A percentile compares a stretch with the other conserved stretches of the same genome.
phyloP scores from a whole-genome alignment of 2,888 invertebrate species.

The Cheilosia impressa region DNA sequence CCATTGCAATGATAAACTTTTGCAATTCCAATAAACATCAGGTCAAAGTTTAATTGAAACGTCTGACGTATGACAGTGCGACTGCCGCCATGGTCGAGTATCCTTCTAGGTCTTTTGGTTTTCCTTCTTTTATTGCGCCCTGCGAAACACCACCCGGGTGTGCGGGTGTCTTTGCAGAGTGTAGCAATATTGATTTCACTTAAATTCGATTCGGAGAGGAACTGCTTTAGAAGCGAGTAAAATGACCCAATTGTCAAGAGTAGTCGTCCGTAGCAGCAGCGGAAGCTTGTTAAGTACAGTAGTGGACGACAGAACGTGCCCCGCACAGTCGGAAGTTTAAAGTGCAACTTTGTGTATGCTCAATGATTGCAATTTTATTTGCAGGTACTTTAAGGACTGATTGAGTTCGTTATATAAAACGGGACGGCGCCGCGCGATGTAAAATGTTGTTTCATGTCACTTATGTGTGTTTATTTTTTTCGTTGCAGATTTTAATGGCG shows the following conservation, averaged over 20 bases:
- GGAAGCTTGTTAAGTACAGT: conserved; percentile 44
- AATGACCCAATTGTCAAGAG: conserved; percentile 65
- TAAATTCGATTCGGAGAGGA: conserved; percentile 16
- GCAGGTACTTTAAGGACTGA: conserved; percentile 13
- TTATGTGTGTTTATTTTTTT: not conserved
- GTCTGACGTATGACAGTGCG: conserved; percentile 45
- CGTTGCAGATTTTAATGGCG: conserved; percentile 94
- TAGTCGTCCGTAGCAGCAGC: conserved; percentile 35
- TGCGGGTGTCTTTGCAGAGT: not conserved
- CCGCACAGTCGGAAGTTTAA: conserved; percentile 22
- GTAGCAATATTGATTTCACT: conserved; percentile 56
- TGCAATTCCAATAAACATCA: conserved; percentile 71
- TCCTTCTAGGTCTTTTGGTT: conserved; percentile 35
- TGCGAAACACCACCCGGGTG: too few species aligned
- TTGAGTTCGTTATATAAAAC: not conserved
- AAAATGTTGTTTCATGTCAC: not conserved
- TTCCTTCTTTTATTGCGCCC: conserved; percentile 6
- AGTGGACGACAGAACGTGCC: conserved; percentile 30
- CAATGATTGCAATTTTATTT: conserved; percentile 21
- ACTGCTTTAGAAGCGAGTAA: conserved; percentile 42
- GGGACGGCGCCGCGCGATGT: not conserved
- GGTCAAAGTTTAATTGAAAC: conserved; percentile 71
- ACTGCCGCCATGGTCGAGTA: conserved; percentile 9
- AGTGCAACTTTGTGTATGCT: conserved; percentile 41
- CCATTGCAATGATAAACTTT: conserved; percentile 67